These are phyloP conservation scores for Dione vanillae DNA, from an alignment of 2,888 invertebrate genomes.

Conservation along the genomic window DNA sequence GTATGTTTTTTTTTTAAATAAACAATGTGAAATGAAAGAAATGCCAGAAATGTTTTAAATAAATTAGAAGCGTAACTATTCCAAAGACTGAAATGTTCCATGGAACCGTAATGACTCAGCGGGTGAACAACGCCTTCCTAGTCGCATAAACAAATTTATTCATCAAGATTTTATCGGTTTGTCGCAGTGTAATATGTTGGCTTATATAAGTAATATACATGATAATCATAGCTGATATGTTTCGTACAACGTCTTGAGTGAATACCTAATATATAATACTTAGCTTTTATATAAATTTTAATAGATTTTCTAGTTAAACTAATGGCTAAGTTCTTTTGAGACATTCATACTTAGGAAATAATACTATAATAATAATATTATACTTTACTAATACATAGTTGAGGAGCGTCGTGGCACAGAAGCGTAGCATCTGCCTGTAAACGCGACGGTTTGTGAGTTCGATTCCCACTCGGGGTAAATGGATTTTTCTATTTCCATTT, in stretches of 20 bases:
- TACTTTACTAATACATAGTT: no score
- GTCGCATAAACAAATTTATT: constrained; percentile 69
- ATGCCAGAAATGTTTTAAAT: neutral
- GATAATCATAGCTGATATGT: constrained; percentile 40
- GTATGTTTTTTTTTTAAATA: neutral
- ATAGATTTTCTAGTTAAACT: no score
- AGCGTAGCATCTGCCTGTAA: no score
- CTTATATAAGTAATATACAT: constrained; percentile 54
- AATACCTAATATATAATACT: no score
- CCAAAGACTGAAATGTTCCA: neutral
- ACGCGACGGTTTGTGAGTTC: no score
- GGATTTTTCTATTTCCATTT: no score
- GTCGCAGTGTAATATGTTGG: constrained; percentile 56
- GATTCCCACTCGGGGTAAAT: no score
- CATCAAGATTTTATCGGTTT: constrained; percentile 63
- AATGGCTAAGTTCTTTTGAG: no score
- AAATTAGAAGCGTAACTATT: neutral
- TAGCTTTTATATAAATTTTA: no score
- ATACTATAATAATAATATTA: no score
- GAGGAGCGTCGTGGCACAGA: no score
- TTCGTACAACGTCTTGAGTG: neutral
- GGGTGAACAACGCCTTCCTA: constrained; percentile 51
- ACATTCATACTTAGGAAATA: no score
- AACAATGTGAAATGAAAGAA: neutral
- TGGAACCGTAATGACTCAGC: constrained; percentile 41